These are phyloP conservation scores for Latrodectus elegans DNA, from an alignment of 2,888 invertebrate genomes.

Conservation along the genomic window DNA sequence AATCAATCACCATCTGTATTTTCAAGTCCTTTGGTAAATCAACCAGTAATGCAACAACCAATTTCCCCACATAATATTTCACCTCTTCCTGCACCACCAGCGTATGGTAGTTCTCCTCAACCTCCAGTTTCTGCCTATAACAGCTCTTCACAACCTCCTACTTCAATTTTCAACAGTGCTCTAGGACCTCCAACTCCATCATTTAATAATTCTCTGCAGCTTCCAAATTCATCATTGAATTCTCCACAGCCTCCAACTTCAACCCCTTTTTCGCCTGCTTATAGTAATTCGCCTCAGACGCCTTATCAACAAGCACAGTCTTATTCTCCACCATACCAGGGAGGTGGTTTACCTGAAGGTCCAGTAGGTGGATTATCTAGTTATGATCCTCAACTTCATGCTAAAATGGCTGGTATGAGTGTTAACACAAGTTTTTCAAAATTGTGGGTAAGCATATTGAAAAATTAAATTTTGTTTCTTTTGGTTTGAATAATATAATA, in stretches of 20 bases:
- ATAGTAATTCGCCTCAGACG: slow-evolving; percentile 10
- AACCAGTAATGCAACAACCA: slow-evolving; percentile 25
- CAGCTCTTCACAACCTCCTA: slow-evolving; percentile 30
- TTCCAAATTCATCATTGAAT: too few relatives aligned
- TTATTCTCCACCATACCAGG: neutral
- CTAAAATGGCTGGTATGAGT: slow-evolving; percentile 68
- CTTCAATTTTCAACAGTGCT: slow-evolving; percentile 5
- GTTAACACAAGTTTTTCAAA: slow-evolving; percentile 60
- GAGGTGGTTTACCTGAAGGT: slow-evolving; percentile 59
- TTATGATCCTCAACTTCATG: slow-evolving; percentile 68
- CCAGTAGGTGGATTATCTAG: slow-evolving; percentile 68
- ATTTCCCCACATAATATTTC: slow-evolving; percentile 21
- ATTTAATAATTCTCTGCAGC: neutral
- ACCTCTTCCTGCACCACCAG: neutral
- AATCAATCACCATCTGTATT: slow-evolving; percentile 47
- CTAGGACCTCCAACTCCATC: neutral
- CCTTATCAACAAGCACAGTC: slow-evolving; percentile 35
- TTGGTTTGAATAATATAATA: too few relatives aligned
- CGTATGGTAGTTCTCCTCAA: neutral
- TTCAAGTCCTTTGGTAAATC: slow-evolving; percentile 56
- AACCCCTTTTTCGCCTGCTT: neutral
- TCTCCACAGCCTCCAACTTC: neutral
- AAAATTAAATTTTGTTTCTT: too few relatives aligned
- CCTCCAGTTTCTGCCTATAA: slow-evolving; percentile 12
- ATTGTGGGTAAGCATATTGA: slow-evolving; percentile 53